These are phyloP conservation scores for Paelopatides confundens DNA, from an alignment of 53 echinoderm and acorn worm species.

Conservation along the genomic window DNA sequence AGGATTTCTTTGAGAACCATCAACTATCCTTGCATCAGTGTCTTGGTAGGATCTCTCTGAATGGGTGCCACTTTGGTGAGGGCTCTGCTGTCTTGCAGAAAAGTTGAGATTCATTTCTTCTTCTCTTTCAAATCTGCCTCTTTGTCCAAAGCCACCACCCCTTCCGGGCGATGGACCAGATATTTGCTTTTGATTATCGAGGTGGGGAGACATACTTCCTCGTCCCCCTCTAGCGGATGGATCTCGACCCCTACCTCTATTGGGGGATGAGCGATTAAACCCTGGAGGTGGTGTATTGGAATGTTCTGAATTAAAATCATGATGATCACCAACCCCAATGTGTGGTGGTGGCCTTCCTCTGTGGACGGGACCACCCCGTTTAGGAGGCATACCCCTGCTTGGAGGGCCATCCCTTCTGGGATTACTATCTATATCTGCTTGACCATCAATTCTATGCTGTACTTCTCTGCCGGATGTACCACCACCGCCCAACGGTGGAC, in stretches of 20 bases:
- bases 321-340: neutral
- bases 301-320: constrained; percentile 16
- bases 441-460: too few species aligned
- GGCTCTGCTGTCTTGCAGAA: neutral
- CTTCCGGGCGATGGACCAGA: neutral
- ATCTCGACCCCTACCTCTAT: neutral
- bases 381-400: neutral
- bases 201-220: neutral
- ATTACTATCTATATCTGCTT: neutral
- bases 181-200: neutral
- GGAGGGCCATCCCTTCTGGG: neutral
- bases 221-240: neutral
- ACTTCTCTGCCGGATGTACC: too few species aligned
- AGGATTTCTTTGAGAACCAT: too few species aligned
- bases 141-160: neutral
- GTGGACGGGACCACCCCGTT: neutral
- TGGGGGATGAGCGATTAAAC: neutral
- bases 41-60: neutral
- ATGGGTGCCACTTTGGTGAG: too few species aligned
- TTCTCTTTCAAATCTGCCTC: neutral
- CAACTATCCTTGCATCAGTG: neutral
- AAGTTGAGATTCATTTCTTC: neutral
- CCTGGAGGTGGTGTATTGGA: constrained; percentile 20
- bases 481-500: neutral
- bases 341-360: neutral